Conservation (phyloP, 2,113 vertebrate species). For the Pipa parva region DNA sequence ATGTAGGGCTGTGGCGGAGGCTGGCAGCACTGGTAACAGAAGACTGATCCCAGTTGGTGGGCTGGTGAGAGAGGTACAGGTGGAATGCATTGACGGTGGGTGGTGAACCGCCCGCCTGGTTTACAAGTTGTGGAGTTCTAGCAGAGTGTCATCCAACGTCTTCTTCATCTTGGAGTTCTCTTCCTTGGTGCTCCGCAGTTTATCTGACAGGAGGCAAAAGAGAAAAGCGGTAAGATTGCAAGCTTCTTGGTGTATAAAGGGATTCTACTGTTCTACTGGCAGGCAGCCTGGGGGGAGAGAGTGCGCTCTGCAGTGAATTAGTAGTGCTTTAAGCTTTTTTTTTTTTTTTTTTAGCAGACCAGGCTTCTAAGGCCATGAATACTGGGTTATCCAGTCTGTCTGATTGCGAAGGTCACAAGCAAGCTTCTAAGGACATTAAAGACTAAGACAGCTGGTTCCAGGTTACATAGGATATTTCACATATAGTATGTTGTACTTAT, state of each 20-base stretch:
- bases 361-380: too few species aligned
- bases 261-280: neutral
- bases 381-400: too few species aligned
- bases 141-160: conserved; percentile 88
- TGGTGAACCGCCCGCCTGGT: conserved; percentile 4
- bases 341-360: too few species aligned
- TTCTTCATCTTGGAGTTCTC: conserved; percentile 84
- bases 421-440: too few species aligned
- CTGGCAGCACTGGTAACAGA: neutral
- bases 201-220: conserved; percentile 65
- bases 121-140: conserved; percentile 88
- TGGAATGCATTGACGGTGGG: neutral
- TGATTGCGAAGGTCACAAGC: too few species aligned
- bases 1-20: neutral
- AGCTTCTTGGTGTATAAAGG: neutral
- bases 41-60: neutral
- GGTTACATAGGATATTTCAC: too few species aligned
- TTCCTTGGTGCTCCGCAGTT: conserved; percentile 81
- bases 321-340: too few species aligned
- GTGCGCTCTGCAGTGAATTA: neutral
- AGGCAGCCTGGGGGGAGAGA: neutral
- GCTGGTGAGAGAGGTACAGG: neutral
- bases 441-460: too few species aligned
- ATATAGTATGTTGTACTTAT: too few species aligned
- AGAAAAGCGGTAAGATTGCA: too few species aligned